phyloP scores from a whole-genome alignment of 1,140 invertebrate genomes.

The Ptiloglossa arizonensis region DNA sequence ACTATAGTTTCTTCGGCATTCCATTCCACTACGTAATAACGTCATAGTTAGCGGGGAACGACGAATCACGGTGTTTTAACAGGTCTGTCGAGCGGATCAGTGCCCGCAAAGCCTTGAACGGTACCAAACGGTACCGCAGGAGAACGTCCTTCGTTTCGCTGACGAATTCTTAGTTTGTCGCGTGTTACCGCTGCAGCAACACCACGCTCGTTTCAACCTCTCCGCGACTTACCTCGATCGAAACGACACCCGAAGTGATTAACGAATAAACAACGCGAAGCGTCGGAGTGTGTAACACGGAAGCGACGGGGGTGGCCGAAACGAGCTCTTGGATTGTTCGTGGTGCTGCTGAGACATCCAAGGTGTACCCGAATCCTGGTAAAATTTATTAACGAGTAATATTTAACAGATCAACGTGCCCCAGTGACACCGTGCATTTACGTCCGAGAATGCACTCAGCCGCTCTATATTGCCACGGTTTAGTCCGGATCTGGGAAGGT shows the following conservation, averaged over 20 bases:
- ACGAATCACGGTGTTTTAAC: constrained; percentile 40
- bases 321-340: not conserved
- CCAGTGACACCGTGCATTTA: no score
- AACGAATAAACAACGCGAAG: not conserved
- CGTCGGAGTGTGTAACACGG: not conserved
- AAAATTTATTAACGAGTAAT: not conserved
- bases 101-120: constrained; percentile 42
- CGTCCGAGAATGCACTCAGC: no score
- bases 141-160: constrained; percentile 34
- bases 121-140: constrained; percentile 49
- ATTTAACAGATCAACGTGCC: no score
- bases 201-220: constrained; percentile 31
- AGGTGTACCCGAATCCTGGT: not conserved
- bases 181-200: constrained; percentile 53
- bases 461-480: no score
- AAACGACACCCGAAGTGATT: not conserved
- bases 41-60: constrained; percentile 32
- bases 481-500: no score
- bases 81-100: constrained; percentile 60
- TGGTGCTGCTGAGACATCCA: not conserved
- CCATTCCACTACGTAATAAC: constrained; percentile 18
- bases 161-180: constrained; percentile 69
- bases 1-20: constrained; percentile 25
- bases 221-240: not conserved
- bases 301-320: no score